Percentiles rank a stretch among this genome's conserved stretches.
phyloP scores from a whole-genome alignment of 2,113 vertebrate genomes.

The Austrofundulus limnaeus region DNA sequence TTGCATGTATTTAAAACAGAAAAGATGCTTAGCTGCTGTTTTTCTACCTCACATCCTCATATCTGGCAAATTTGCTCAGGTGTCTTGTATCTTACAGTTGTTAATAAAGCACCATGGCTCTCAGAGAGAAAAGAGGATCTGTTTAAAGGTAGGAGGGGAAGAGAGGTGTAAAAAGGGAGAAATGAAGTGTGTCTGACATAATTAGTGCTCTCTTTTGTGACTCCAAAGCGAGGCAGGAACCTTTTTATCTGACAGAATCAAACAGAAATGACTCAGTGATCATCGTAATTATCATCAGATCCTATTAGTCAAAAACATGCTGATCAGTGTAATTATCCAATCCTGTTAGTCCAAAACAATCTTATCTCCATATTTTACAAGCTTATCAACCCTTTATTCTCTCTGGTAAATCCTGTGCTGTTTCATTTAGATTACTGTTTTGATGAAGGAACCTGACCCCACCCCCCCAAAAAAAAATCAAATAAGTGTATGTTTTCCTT shows the following conservation, averaged over 20 bases:
- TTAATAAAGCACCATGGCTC: constrained; percentile 51
- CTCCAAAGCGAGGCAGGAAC: constrained; percentile 27
- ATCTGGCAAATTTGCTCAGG: constrained; percentile 15
- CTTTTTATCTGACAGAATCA: constrained; percentile 45
- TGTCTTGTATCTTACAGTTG: constrained; percentile 16
- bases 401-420: constrained; percentile 16
- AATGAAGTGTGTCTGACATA: constrained; percentile 29
- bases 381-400: background rate
- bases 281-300: constrained; percentile 45
- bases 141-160: constrained; percentile 14
- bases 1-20: constrained; percentile 11
- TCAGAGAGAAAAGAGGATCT: constrained; percentile 22
- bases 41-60: background rate
- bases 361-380: constrained; percentile 22
- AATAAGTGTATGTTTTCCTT: background rate
- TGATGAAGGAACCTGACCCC: constrained; percentile 31
- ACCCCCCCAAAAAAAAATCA: background rate
- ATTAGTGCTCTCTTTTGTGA: constrained; percentile 32
- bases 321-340: constrained; percentile 59
- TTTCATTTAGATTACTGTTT: constrained; percentile 23
- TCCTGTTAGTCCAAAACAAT: constrained; percentile 43
- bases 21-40: constrained; percentile 5
- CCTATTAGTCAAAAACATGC: constrained; percentile 37
- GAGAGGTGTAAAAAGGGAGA: constrained; percentile 23
- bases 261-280: constrained; percentile 35